Evolutionary conservation across 2,888 invertebrate genomes (phyloP), one percentile per base, ranked within the genome.

Genomic region (Mythimna albipuncta): DNA sequence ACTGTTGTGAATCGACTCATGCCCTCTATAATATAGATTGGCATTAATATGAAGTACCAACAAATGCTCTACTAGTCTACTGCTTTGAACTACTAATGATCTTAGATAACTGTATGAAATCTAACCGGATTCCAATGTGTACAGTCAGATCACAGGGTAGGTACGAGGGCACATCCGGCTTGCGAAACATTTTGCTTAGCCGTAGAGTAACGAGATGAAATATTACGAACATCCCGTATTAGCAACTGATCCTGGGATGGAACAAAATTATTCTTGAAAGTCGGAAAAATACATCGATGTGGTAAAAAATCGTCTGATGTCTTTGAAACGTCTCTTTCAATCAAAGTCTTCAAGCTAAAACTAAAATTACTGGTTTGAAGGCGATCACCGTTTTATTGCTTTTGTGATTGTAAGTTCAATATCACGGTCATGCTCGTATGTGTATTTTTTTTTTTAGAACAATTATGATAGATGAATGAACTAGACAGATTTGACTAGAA

Each of bases 121-220:
- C 57, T 52, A 38, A 71, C 71, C n/a, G 50, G 52, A 78, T 78
- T 57, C 44, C 78, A 52, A 78, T 44, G 19, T 63, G 52, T 75
- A 38, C 10, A 71, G 10, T 63, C 57, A 61, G 6, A 38, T 32
- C 2, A 50, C 58, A 44, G 9, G 77, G 19, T 41, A 54, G 11
- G 4, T 77, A 61, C 2, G 59, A 35, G 16, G 41, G 21, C 11
- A 52, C 6, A 70, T 62, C 11, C 50, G n/a, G 57, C 26, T 57
- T 62, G 16, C 10, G 7, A 59, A 77, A 47, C 35, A 67, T 38
- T 44, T 52, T n/a, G 2, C 11, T 3, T 41, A n/a, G 6, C 1
- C 32, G 26, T 1, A 70, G 5, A n/a, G 41, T 13, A 35, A 69
- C 5, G 2, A 13, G 7, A 57, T 16, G 16, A 32, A 11, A 0